Evolutionary conservation across 2,113 vertebrate genomes (phyloP).

Genomic region (Hemicordylus capensis): DNA sequence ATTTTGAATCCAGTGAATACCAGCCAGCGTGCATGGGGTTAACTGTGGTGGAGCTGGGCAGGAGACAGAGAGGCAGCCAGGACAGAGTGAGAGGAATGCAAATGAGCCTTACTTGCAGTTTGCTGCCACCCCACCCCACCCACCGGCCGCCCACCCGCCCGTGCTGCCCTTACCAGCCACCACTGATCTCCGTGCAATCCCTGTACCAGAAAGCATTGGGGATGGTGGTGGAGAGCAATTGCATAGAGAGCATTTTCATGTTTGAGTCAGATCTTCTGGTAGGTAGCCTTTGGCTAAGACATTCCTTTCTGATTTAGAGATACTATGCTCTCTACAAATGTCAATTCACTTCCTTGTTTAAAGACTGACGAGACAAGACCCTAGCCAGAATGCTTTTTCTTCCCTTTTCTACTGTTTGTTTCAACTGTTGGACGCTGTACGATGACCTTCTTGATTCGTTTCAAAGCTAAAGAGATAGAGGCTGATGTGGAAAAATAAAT

Average conservation of each 20-base stretch:
- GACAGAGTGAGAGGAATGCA: too few species aligned
- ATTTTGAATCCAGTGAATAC: too few species aligned
- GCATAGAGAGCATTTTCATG: not conserved
- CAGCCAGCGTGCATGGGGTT: too few species aligned
- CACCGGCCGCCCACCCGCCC: too few species aligned
- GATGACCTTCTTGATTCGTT: not conserved
- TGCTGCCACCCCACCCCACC: too few species aligned
- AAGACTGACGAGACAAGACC: not conserved
- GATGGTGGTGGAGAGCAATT: too few species aligned
- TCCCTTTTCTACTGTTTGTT: not conserved
- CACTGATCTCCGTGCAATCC: too few species aligned
- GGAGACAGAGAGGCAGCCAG: too few species aligned
- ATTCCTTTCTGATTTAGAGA: not conserved
- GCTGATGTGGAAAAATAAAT: not conserved
- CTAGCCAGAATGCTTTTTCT: not conserved
- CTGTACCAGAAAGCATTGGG: too few species aligned
- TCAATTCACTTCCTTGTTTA: not conserved
- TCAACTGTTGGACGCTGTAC: not conserved
- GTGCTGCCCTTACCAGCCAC: too few species aligned
- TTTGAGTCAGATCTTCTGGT: not conserved
- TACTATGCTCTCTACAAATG: not conserved
- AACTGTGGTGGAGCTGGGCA: too few species aligned
- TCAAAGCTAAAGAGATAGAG: not conserved
- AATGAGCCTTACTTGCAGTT: too few species aligned
- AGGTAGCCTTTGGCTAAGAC: not conserved